These are phyloP conservation scores for Parnassius mnemosyne DNA, from an alignment of 2,888 invertebrate genomes.

Conservation along the genomic window DNA sequence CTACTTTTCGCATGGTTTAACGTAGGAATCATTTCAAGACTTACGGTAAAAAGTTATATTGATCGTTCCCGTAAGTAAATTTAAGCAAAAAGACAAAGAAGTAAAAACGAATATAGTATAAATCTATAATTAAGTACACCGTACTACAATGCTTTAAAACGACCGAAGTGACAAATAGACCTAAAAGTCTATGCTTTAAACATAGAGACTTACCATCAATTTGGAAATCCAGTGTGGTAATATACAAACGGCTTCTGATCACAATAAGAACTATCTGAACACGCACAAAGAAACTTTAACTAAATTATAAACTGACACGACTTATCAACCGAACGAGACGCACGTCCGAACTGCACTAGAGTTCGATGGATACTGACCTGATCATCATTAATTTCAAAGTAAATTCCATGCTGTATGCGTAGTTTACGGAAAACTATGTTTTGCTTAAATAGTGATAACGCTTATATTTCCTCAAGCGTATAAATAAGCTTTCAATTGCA, in stretches of 20 bases:
- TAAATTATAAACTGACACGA: conserved; percentile 45
- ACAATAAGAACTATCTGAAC: conserved; percentile 41
- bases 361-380: conserved; percentile 53
- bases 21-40: too few relatives aligned
- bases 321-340: conserved; percentile 32
- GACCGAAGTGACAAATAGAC: neutral
- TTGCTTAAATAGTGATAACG: conserved; percentile 36
- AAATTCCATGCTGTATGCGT: conserved; percentile 26
- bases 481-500: conserved; percentile 27
- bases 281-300: conserved; percentile 46
- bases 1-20: too few relatives aligned
- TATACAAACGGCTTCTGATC: conserved; percentile 30
- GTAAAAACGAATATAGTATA: conserved; percentile 6
- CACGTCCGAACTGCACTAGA: conserved; percentile 45
- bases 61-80: too few relatives aligned
- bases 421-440: conserved; percentile 43
- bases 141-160: too few relatives aligned
- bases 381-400: conserved; percentile 37
- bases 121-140: too few relatives aligned
- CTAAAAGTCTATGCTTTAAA: neutral
- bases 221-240: conserved; percentile 66
- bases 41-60: neutral
- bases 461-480: conserved; percentile 34
- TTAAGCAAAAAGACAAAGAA: too few relatives aligned
- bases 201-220: conserved; percentile 50